phyloP scores from a whole-genome alignment of 1,140 invertebrate genomes.

The Megalopta genalis region DNA sequence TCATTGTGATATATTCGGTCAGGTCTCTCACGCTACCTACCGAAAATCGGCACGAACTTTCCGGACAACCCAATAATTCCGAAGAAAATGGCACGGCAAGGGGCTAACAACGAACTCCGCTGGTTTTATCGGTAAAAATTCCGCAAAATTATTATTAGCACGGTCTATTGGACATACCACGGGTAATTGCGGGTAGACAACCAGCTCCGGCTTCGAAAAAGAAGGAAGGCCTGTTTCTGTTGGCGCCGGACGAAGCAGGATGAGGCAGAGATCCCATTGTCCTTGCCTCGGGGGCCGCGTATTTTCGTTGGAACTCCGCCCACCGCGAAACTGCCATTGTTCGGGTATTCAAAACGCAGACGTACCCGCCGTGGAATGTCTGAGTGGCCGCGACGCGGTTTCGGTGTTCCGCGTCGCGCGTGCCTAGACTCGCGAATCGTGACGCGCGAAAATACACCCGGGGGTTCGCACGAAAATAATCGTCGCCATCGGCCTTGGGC shows the following conservation, averaged over 20 bases:
- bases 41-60: no score
- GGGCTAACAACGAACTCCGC: no score
- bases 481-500: constrained; percentile 1
- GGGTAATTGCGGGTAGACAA: background rate
- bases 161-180: no score
- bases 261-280: constrained; percentile 64
- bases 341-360: constrained; percentile 70
- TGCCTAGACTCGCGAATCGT: constrained; percentile 63
- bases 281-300: constrained; percentile 63
- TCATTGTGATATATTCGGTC: no score
- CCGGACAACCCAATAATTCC: no score
- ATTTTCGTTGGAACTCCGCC: constrained; percentile 66
- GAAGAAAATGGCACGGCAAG: no score
- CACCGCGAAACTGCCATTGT: constrained; percentile 69
- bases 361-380: constrained; percentile 64
- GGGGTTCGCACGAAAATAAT: background rate
- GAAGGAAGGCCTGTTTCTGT: constrained; percentile 47
- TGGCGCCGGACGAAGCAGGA: constrained; percentile 28
- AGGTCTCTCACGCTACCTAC: no score
- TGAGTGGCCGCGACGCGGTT: constrained; percentile 59
- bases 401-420: constrained; percentile 65
- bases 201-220: background rate
- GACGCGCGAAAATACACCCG: constrained; percentile 34
- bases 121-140: no score
- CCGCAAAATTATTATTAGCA: no score